Percentiles rank a stretch among this genome's conserved stretches.
phyloP scores from a whole-genome alignment of 2,797 vertebrate species.

The Lacerta agilis region DNA sequence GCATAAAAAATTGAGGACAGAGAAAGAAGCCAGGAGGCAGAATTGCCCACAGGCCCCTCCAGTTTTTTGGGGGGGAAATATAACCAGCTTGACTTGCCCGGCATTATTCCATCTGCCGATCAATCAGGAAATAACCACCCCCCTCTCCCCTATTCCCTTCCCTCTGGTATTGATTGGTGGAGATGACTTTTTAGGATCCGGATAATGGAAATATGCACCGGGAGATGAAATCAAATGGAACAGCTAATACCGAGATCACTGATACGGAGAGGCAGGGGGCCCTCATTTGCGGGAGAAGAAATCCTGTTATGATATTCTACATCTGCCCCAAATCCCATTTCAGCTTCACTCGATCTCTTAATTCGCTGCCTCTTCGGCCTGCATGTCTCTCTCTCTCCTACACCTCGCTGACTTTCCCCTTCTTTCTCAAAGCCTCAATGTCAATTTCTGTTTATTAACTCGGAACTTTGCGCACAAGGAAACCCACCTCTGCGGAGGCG shows the following conservation, averaged over 20 bases:
- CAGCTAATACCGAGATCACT: neutral
- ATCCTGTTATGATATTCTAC: fast-evolving
- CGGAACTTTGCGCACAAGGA: too few relatives aligned
- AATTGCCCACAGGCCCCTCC: neutral
- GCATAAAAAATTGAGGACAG: too few relatives aligned
- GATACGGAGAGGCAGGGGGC: neutral
- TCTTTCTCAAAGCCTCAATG: neutral
- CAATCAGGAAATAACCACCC: conserved; percentile 41
- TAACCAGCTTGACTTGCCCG: neutral
- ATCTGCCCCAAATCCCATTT: neutral
- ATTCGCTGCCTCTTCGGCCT: neutral
- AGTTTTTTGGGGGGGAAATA: neutral
- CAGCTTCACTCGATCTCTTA: neutral
- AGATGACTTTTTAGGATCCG: conserved; percentile 36
- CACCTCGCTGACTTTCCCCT: too few relatives aligned
- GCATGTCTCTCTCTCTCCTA: fast-evolving
- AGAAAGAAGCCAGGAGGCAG: neutral
- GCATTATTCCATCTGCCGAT: conserved; percentile 33
- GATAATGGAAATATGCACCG: conserved; percentile 7
- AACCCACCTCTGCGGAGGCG: fast-evolving
- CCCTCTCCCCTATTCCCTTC: fast-evolving
- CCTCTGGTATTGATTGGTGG: conserved; percentile 37
- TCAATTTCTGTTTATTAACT: conserved; percentile 14
- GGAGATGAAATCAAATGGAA: conserved; percentile 33
- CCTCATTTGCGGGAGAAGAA: neutral